Percentiles rank a stretch among this genome's conserved stretches.
phyloP scores from a whole-genome alignment of 2,113 vertebrate genomes.

The Hippoglossus stenolepis region DNA sequence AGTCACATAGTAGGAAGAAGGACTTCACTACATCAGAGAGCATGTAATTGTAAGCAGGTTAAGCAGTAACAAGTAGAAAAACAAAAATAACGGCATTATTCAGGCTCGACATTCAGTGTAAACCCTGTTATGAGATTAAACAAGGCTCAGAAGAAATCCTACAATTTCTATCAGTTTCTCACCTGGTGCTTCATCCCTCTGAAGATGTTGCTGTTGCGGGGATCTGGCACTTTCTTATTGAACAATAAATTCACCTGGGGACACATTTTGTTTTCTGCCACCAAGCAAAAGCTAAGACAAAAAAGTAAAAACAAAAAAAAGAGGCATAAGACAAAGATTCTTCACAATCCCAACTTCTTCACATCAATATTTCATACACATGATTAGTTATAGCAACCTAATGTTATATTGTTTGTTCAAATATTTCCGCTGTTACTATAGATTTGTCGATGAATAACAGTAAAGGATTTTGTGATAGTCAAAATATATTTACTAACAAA shows the following conservation, averaged over 20 bases:
- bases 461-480: background rate
- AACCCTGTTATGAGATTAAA: background rate
- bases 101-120: no score
- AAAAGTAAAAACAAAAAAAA: background rate
- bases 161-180: constrained; percentile 14
- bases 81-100: no score
- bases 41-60: no score
- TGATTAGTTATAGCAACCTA: background rate
- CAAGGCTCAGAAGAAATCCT: background rate
- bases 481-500: background rate
- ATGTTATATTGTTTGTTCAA: background rate
- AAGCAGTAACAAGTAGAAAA: no score
- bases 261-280: constrained; percentile 13
- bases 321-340: background rate
- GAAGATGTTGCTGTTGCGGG: constrained; percentile 75
- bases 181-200: constrained; percentile 64
- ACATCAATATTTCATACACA: no score
- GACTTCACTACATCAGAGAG: no score
- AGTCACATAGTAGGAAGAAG: no score
- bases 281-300: constrained; percentile 18
- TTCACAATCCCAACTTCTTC: background rate
- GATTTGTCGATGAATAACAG: background rate
- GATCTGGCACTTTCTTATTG: constrained; percentile 73
- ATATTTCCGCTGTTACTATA: background rate
- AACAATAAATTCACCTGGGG: background rate